Evolutionary conservation across 2,888 invertebrate genomes (phyloP), one percentile per base, ranked within the genome.

Genomic region (Stegophylla sp.): DNA sequence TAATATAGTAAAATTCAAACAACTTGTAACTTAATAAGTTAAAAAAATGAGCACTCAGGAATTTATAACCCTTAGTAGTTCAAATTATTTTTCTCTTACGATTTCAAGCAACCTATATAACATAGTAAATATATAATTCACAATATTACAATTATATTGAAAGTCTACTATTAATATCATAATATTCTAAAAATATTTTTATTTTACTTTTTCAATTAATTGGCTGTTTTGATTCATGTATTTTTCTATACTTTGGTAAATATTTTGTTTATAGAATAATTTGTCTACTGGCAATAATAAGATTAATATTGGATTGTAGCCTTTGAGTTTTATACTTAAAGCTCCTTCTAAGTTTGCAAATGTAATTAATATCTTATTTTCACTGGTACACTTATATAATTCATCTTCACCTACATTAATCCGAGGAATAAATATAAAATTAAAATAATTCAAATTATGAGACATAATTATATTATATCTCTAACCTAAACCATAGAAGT

Each of bases 401-500:
- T 79, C 48, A 51, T 79, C 71, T 61, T 71, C 41, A 20, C 15
- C 79, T 79, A 48, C 15, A 53, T 20, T 20, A 48, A 28, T 48
- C 10, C 1, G 34, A 13, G 2, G 20, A n/a, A 71, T 20, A 56
- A 56, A 20, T 41, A 0, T 41, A 0, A n/a, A 0, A 9, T 23
- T 28, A n/a, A 9, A 13, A 34, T 26, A 71, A 34, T 73, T 10
- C n/a, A 26, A 59, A 28, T 43, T n/a, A 28, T 51, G 1, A 4
- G 26, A 23, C 15, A 41, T 34, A 41, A 34, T 10, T 34, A 63
- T 61, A 15, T 9, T 1, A 20, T 28, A 34, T 28, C 15, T 20
- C 77, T 77, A 3, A 79, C 79, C 61, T 63, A 79, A 51, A 1
- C 79, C 79, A 34, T 79, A 79, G 1, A 23, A 79, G 45, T 79